Conservation (phyloP, 2,113 vertebrate species). For the Symphodus melops region DNA sequence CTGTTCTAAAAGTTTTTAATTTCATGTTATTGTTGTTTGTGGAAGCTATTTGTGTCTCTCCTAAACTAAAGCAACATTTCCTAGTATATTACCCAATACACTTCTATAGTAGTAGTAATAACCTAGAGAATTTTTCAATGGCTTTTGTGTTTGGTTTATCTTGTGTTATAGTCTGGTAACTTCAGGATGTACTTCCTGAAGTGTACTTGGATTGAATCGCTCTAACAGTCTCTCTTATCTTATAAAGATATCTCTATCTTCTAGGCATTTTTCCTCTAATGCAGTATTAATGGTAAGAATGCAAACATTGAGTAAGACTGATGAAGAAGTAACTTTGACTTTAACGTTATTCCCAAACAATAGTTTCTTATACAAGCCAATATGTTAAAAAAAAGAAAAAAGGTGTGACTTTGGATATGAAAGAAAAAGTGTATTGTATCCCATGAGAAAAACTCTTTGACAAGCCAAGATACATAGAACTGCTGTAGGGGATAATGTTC, state of each 20-base stretch:
- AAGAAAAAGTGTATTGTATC: neutral
- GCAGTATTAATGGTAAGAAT: neutral
- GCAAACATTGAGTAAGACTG: neutral
- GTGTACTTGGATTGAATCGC: no score
- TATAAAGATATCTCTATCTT: no score
- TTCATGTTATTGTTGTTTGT: neutral
- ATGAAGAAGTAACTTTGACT: no score
- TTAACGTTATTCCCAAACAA: no score
- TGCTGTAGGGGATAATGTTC: neutral
- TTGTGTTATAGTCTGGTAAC: no score
- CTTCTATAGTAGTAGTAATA: neutral
- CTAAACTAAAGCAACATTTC: neutral
- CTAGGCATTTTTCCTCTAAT: neutral
- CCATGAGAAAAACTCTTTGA: no score
- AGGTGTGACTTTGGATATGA: neutral
- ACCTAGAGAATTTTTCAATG: no score
- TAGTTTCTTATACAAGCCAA: no score
- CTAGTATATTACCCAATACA: neutral
- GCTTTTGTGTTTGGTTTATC: no score
- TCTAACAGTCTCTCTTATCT: no score
- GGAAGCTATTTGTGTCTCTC: neutral
- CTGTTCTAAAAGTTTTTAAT: neutral
- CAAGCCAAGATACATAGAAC: neutral
- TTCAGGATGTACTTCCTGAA: no score
- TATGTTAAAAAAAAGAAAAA: neutral